Percentiles rank a stretch among this genome's conserved stretches.
Conservation (phyloP, 2,888 invertebrate species). For the Colletes collaris region DNA sequence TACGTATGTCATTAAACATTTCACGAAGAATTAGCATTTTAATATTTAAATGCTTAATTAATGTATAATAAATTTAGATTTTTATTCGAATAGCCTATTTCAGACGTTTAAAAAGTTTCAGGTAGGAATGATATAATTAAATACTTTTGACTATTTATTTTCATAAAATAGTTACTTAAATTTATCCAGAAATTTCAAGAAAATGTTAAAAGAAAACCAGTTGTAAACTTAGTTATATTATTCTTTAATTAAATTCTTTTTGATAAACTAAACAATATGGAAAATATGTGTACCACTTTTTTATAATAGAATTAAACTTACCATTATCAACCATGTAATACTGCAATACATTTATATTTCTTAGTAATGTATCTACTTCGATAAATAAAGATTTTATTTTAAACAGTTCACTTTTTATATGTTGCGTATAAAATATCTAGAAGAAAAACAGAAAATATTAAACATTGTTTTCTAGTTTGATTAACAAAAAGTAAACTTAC, state of each 20-base stretch:
- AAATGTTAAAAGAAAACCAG: no score
- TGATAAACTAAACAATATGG: no score
- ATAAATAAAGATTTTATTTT: conserved; percentile 57
- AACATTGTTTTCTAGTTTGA: conserved; percentile 11
- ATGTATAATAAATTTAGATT: neutral
- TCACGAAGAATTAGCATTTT: neutral
- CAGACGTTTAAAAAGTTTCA: neutral
- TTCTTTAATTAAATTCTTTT: no score
- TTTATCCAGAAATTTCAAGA: neutral
- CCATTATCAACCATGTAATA: conserved; percentile 32
- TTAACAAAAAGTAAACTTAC: conserved; percentile 46
- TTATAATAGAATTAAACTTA: conserved; percentile 37
- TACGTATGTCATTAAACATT: neutral
- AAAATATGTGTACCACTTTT: neutral
- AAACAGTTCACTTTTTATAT: conserved; percentile 53
- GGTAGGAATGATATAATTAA: no score
- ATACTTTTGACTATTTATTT: neutral
- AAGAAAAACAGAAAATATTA: neutral
- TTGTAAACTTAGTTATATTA: no score
- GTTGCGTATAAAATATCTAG: conserved; percentile 41
- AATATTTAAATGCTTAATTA: neutral
- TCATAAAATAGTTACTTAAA: neutral
- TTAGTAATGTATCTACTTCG: conserved; percentile 62
- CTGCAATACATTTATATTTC: conserved; percentile 56
- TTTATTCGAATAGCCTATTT: neutral